A percentile compares a stretch with the other conserved stretches of the same genome.
These are phyloP conservation scores for Oasisia sp. DNA, from an alignment of 2,888 invertebrate genomes.

Conservation along the genomic window DNA sequence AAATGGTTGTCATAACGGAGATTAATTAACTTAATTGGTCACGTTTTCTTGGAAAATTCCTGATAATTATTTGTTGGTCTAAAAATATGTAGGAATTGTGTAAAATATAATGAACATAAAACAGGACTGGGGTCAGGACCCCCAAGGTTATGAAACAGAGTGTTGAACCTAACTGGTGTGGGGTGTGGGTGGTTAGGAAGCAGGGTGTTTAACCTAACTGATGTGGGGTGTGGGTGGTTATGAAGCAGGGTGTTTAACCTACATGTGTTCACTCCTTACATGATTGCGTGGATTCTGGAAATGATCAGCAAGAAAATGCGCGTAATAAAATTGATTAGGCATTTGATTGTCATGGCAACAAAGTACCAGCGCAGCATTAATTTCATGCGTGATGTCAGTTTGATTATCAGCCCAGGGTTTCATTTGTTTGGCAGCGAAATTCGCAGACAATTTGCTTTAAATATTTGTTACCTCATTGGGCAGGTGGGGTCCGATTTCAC, in stretches of 20 bases:
- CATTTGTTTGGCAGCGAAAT: background rate
- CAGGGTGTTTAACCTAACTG: too few relatives aligned
- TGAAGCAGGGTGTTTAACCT: background rate
- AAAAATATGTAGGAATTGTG: too few relatives aligned
- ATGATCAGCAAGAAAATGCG: background rate
- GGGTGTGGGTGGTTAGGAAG: background rate
- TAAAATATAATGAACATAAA: background rate
- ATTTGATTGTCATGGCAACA: slow-evolving; percentile 25
- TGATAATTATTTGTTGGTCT: too few relatives aligned
- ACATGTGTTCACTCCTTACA: too few relatives aligned
- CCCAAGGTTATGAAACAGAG: background rate
- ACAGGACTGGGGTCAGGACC: background rate
- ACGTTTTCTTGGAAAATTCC: too few relatives aligned
- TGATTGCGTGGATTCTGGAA: background rate
- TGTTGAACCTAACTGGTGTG: too few relatives aligned
- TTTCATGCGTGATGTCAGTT: slow-evolving; percentile 20
- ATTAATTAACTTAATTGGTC: too few relatives aligned
- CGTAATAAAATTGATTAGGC: slow-evolving; percentile 13
- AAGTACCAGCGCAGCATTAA: slow-evolving; percentile 18
- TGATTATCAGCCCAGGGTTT: background rate
- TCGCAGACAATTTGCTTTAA: background rate
- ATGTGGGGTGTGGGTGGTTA: background rate
- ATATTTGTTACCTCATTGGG: background rate
- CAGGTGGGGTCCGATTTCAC: background rate
- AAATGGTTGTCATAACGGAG: too few relatives aligned